phyloP scores from a whole-genome alignment of 2,113 vertebrate species.

The Actinemys pallida region DNA sequence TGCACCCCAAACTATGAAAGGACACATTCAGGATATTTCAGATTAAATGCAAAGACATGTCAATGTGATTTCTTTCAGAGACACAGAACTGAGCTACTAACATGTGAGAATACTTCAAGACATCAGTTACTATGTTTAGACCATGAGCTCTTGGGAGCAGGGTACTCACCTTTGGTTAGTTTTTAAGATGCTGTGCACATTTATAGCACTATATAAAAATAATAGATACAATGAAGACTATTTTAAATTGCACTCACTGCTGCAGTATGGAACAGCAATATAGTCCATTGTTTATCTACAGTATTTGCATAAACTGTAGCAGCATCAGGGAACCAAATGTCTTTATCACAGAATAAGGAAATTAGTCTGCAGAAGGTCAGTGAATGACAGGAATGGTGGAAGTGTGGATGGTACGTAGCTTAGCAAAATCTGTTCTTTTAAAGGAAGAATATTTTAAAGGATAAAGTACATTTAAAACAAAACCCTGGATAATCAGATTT shows the following conservation, averaged over 20 bases:
- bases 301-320: neutral
- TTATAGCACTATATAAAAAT: neutral
- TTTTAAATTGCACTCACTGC: neutral
- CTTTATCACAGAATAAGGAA: neutral
- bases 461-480: neutral
- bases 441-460: neutral
- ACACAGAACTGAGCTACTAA: rapidly evolving
- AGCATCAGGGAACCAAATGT: neutral
- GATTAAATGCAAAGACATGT: neutral
- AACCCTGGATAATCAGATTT: neutral
- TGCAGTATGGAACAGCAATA: neutral
- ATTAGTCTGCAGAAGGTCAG: neutral
- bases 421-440: neutral
- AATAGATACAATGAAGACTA: neutral
- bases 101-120: neutral
- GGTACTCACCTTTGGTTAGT: neutral
- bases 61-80: neutral
- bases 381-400: neutral
- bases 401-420: neutral
- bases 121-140: neutral
- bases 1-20: neutral
- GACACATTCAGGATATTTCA: neutral
- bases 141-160: neutral
- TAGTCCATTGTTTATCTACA: neutral
- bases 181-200: neutral